phyloP scores from a whole-genome alignment of 35 echinoderm and acorn worm species.

The Holothuria glaberrima region DNA sequence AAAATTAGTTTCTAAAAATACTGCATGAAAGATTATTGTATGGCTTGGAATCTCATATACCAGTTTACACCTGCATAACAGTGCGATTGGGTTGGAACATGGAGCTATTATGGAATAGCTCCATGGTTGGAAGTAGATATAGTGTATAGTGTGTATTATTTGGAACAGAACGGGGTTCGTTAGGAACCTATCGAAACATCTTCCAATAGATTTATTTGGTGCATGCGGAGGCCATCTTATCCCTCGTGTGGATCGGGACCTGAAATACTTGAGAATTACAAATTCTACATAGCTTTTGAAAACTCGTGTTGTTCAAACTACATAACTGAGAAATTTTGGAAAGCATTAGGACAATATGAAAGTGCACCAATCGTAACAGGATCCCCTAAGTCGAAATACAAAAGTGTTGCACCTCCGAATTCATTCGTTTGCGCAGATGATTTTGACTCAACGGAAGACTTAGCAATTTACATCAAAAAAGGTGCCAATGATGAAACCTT shows the following conservation, averaged over 20 bases:
- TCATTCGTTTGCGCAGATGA: no score
- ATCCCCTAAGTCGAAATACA: conserved; percentile 36
- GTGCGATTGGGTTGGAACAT: no score
- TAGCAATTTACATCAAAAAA: conserved; percentile 29
- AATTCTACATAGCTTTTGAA: conserved; percentile 73
- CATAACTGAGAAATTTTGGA: no score
- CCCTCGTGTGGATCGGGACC: conserved; percentile 6
- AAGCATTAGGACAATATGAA: no score
- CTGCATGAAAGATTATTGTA: no score
- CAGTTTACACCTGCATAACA: no score
- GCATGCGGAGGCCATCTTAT: conserved; percentile 32
- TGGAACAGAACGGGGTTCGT: conserved; percentile 63
- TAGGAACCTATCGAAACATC: neutral
- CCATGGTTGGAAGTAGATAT: no score
- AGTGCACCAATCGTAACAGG: conserved; percentile 78
- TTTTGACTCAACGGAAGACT: conserved; percentile 47
- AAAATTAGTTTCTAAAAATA: no score
- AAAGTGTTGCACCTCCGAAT: conserved; percentile 59
- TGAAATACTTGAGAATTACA: conserved; percentile 27
- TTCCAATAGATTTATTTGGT: conserved; percentile 37
- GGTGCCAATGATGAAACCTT: conserved; percentile 35
- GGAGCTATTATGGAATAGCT: no score
- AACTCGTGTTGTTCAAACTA: conserved; percentile 56
- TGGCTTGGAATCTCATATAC: no score
- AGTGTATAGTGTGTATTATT: no score